These are phyloP conservation scores for Copidosoma floridanum DNA, from an alignment of 1,140 invertebrate species.

Conservation along the genomic window DNA sequence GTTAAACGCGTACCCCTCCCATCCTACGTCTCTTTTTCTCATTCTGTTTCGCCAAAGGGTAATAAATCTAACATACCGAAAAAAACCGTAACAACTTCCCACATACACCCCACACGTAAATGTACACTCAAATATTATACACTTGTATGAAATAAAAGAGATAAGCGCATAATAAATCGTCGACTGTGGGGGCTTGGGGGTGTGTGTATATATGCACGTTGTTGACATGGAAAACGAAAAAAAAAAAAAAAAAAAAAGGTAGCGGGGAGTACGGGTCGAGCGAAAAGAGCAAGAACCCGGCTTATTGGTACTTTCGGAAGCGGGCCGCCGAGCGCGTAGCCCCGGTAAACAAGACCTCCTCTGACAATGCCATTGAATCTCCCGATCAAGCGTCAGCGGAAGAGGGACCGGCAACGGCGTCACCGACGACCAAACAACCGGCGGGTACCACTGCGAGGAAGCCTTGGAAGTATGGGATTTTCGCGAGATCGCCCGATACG, in stretches of 20 bases:
- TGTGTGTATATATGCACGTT: too few species aligned
- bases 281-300: constrained; percentile 16
- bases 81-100: too few species aligned
- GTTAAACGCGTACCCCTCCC: too few species aligned
- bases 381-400: not conserved
- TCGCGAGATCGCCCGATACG: not conserved
- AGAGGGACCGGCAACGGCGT: not conserved
- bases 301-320: constrained; percentile 27
- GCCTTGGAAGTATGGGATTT: not conserved
- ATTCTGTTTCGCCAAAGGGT: too few species aligned
- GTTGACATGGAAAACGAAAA: not conserved
- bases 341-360: not conserved
- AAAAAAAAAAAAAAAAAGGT: not conserved
- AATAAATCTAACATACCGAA: too few species aligned
- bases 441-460: not conserved
- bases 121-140: too few species aligned
- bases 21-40: not conserved
- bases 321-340: constrained; percentile 14
- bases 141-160: too few species aligned
- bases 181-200: too few species aligned
- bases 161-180: too few species aligned
- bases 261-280: not conserved
- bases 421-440: not conserved
- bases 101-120: too few species aligned
- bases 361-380: constrained; percentile 8